Evolutionary conservation across 2,888 invertebrate species (phyloP).

Genomic region (Watsonalla binaria): DNA sequence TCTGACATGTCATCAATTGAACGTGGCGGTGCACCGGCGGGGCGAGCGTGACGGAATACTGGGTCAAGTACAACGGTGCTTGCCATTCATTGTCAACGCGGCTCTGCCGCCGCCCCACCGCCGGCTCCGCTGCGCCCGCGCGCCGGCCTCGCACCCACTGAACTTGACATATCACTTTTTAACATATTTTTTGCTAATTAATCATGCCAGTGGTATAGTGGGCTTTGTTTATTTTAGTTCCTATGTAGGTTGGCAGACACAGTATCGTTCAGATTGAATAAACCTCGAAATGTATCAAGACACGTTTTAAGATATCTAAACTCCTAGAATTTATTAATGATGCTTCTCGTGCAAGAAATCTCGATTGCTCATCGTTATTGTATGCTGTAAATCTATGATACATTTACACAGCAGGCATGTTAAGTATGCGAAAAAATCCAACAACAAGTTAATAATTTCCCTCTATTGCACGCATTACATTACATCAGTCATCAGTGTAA

Average conservation of each 20-base stretch:
- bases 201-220: slow-evolving; percentile 41
- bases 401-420: neutral
- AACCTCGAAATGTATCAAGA: too few relatives aligned
- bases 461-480: slow-evolving; percentile 46
- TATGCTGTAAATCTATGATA: too few relatives aligned
- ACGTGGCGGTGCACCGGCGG: slow-evolving; percentile 46
- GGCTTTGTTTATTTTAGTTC: slow-evolving; percentile 14
- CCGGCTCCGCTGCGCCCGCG: slow-evolving; percentile 41
- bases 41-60: slow-evolving; percentile 65
- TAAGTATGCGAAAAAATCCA: neutral
- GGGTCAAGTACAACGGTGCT: slow-evolving; percentile 78
- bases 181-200: slow-evolving; percentile 54
- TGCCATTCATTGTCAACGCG: slow-evolving; percentile 74
- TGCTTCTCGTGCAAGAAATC: too few relatives aligned
- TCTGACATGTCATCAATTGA: slow-evolving; percentile 58
- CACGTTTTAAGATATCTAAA: too few relatives aligned
- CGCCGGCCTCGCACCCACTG: slow-evolving; percentile 62
- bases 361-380: too few relatives aligned
- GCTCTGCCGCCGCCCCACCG: slow-evolving; percentile 24
- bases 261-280: too few relatives aligned
- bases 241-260: too few relatives aligned
- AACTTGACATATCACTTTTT: slow-evolving; percentile 71
- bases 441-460: slow-evolving; percentile 23
- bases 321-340: too few relatives aligned
- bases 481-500: slow-evolving; percentile 36